Base-by-base conservation (phyloP, 1,140 invertebrate genomes). In the Epicauta chinensis region DNA sequence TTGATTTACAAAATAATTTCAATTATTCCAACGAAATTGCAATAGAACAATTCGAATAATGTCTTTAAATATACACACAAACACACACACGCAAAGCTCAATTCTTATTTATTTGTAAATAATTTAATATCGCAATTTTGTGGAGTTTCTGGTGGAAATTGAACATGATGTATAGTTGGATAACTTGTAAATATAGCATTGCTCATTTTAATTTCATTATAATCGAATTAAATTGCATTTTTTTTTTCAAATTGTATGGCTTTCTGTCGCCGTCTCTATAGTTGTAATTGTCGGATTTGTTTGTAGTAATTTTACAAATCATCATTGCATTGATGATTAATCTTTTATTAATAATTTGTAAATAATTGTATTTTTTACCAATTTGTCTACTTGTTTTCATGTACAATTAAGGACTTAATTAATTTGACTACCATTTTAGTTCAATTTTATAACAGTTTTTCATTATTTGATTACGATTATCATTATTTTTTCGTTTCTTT, bases 21-120 rank as follows among this genome's bases (percentile, higher is more conserved):
- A 7, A 1, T 23, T 5, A 23, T 23, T 23, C 7, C 23, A 23
- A 23, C 23, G 23, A 23, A 50, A 41, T 14, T 30, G 12, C 37
- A 35, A 32, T 23, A n/a, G 40, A 38, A 55, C 37, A 48, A 52
- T 51, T 56, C 16, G 54, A 56, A 34, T 56, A 50, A n/a, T n/a
- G n/a, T n/a, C n/a, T n/a, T n/a, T n/a, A n/a, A n/a, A n/a, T n/a
- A n/a, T n/a, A n/a, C n/a, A n/a, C n/a, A n/a, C n/a, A n/a, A n/a
- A n/a, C n/a, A n/a, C n/a, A n/a, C n/a, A n/a, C n/a, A n/a, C n/a
- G n/a, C n/a, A 2, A 34, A 34, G 32, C 32, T 34, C 23, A 23
- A 23, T 23, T 23, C 23, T 23, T 5, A 23, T 23, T n/a, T 34
- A n/a, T 34, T 34, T n/a, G 32, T 34, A 34, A 34, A 34, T 34